Evolutionary conservation across 2,113 vertebrate species (phyloP), one percentile per base, ranked within the genome.

Genomic region (Takifugu flavidus): DNA sequence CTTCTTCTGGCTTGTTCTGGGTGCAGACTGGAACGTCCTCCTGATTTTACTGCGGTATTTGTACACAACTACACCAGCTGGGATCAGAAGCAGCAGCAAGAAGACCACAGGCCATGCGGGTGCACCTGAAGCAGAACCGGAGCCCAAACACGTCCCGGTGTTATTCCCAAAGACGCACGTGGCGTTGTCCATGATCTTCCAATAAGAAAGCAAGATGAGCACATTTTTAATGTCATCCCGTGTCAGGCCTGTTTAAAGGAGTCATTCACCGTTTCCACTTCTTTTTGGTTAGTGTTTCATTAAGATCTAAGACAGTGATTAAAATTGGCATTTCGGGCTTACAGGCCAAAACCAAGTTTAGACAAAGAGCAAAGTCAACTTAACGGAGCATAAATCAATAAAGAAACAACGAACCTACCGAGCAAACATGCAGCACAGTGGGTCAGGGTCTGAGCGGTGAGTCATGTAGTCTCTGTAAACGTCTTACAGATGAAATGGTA

Each of bases 31-130:
- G 20, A 78, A 0, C 27, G 49, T 29, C 34, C 20, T 62, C 53
- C 45, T 60, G 5, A 78, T 61, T 56, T 43, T 58, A 11, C 29
- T 13, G 0, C 44, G 64, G 59, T 58, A 67, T 62, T 66, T 83
- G 65, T 72, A 85, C 1, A 27, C 2, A 0, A 82, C 2, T 10
- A 57, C 15, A 25, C 59, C 53, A 3, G 44, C 53, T 5, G 39
- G 25, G 1, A 65, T 42, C 15, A 25, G 2, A 2, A 87, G 28
- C 20, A 85, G 8, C 14, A 87, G 13, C 25, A 87, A 78, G 47
- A 85, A 73, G 26, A 87, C 2, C 0, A 75, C 56, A 34, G 90
- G 70, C 3, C 79, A 87, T 2, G 54, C 61, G 4, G 61, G 53
- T 3, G 80, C 62, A 26, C 67, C 81, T 12, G 15, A 0, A 0